Evolutionary conservation across 2,797 vertebrate species (phyloP).

Genomic region (Phrynocephalus guinanensis): DNA sequence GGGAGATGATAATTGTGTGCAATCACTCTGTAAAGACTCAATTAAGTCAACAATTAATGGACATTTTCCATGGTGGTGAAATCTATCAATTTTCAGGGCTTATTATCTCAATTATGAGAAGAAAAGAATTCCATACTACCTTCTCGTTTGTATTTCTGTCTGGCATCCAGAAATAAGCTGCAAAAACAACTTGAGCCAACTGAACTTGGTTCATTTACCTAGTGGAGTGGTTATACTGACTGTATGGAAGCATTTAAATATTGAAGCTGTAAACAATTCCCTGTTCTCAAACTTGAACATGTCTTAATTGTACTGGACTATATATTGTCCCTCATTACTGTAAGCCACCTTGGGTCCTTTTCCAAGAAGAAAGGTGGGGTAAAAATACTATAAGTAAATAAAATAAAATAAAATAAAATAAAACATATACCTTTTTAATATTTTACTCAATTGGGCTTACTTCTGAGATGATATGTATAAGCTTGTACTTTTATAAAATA

Average conservation of each 20-base stretch:
- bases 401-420: too few relatives aligned
- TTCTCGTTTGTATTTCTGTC: constrained; percentile 58
- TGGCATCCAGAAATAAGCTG: constrained; percentile 26
- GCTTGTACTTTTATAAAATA: background rate
- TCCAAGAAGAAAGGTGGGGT: too few relatives aligned
- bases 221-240: constrained; percentile 23
- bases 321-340: too few relatives aligned
- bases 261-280: background rate
- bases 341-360: too few relatives aligned
- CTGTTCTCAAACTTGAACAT: too few relatives aligned
- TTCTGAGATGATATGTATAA: background rate
- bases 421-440: background rate
- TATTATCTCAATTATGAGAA: constrained; percentile 61
- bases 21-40: constrained; percentile 69
- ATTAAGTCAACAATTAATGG: constrained; percentile 67
- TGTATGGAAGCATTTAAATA: background rate
- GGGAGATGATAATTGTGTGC: constrained; percentile 60
- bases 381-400: too few relatives aligned
- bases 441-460: background rate
- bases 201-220: constrained; percentile 6
- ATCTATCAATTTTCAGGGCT: constrained; percentile 63
- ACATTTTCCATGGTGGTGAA: constrained; percentile 62
- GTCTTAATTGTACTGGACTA: too few relatives aligned
- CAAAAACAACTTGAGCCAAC: background rate
- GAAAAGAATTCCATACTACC: constrained; percentile 42